A percentile compares a stretch with the other conserved stretches of the same genome.
Evolutionary conservation across 2,888 invertebrate genomes (phyloP).

Genomic region (Aplocera efformata): DNA sequence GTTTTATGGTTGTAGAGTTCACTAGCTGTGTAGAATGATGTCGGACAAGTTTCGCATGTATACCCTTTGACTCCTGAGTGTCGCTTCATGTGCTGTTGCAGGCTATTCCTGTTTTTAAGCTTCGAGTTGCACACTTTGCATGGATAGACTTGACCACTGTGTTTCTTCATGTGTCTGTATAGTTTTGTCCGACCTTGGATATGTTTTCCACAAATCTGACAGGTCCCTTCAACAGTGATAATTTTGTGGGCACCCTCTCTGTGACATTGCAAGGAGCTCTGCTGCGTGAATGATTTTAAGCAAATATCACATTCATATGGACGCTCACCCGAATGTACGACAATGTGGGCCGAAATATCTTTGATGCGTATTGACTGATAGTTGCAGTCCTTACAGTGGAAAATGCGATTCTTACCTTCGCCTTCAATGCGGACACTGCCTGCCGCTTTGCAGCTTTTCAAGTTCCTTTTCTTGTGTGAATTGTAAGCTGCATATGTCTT

Average conservation of each 20-base stretch:
- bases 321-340: slow-evolving; percentile 53
- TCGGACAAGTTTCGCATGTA: slow-evolving; percentile 59
- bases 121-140: slow-evolving; percentile 49
- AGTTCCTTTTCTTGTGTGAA: slow-evolving; percentile 25
- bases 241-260: slow-evolving; percentile 49
- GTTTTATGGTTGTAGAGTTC: slow-evolving; percentile 57
- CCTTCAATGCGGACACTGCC: slow-evolving; percentile 22
- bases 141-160: slow-evolving; percentile 32
- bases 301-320: slow-evolving; percentile 54
- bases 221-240: slow-evolving; percentile 46
- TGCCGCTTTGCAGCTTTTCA: slow-evolving; percentile 19
- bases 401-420: slow-evolving; percentile 20
- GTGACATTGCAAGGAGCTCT: slow-evolving; percentile 49
- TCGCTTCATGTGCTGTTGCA: slow-evolving; percentile 49
- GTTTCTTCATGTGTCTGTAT: slow-evolving; percentile 50
- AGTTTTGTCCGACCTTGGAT: slow-evolving; percentile 47
- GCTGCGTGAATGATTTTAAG: slow-evolving; percentile 47
- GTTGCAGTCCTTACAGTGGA: slow-evolving; percentile 43
- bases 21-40: slow-evolving; percentile 49
- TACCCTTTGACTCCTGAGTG: slow-evolving; percentile 52
- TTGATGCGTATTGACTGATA: slow-evolving; percentile 48
- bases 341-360: slow-evolving; percentile 48
- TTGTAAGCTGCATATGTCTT: slow-evolving; percentile 31
- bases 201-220: slow-evolving; percentile 58
- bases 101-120: slow-evolving; percentile 35